Conservation (phyloP, 2,113 vertebrate species). For the Nothocercus nigrocapillus region DNA sequence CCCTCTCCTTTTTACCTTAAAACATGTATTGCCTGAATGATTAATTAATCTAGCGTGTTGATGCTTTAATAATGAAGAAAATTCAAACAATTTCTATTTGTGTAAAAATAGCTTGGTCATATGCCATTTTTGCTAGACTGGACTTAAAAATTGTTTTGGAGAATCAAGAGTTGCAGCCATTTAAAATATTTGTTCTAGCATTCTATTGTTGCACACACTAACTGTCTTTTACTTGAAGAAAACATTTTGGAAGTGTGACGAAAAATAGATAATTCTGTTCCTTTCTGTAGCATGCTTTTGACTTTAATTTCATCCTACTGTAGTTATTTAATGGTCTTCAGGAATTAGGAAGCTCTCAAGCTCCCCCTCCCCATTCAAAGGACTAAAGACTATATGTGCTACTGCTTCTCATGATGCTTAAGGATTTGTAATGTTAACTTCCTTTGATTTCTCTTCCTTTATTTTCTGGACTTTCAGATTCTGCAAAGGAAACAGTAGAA, state of each 20-base stretch:
- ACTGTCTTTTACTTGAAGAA: not conserved
- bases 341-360: not conserved
- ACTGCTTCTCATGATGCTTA: not conserved
- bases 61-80: not conserved
- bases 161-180: not conserved
- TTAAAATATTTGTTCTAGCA: not conserved
- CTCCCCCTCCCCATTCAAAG: not conserved
- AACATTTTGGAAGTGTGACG: not conserved
- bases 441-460: not conserved
- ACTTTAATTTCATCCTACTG: not conserved
- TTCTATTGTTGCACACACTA: not conserved
- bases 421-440: not conserved
- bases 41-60: not conserved
- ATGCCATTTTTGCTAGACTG: not conserved
- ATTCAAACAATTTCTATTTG: rapidly evolving
- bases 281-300: not conserved
- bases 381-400: not conserved
- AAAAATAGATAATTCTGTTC: not conserved
- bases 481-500: not conserved
- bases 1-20: not conserved
- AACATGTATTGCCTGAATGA: not conserved
- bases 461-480: not conserved
- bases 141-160: not conserved
- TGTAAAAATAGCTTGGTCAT: not conserved
- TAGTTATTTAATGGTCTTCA: not conserved